A percentile compares a stretch with the other conserved stretches of the same genome.
Conservation (phyloP, 2,888 invertebrate genomes). For the Leptinotarsa peninsularis region DNA sequence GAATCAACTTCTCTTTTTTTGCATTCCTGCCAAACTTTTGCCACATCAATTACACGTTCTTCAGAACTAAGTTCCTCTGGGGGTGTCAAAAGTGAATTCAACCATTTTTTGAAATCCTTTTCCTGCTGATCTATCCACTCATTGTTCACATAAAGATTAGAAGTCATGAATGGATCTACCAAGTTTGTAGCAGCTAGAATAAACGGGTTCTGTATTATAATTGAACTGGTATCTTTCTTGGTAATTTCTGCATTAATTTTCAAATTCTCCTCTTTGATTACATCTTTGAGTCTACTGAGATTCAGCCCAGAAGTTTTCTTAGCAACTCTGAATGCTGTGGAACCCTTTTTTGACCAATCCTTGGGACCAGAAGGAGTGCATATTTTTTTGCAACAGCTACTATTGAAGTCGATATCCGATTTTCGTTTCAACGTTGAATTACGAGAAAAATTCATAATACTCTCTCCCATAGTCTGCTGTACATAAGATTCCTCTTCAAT, state of each 20-base stretch:
- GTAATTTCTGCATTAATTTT: conserved; percentile 26
- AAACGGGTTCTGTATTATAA: conserved; percentile 55
- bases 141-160: conserved; percentile 76
- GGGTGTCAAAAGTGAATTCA: conserved; percentile 81
- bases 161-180: conserved; percentile 64
- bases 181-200: conserved; percentile 52
- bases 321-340: conserved; percentile 44
- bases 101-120: conserved; percentile 80
- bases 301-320: conserved; percentile 50
- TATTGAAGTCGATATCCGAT: conserved; percentile 41
- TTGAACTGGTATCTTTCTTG: conserved; percentile 44
- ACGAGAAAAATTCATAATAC: neutral
- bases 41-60: conserved; percentile 75
- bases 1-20: conserved; percentile 73
- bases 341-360: conserved; percentile 51
- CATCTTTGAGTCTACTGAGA: conserved; percentile 38
- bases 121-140: conserved; percentile 78
- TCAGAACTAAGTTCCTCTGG: conserved; percentile 78
- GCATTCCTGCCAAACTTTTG: conserved; percentile 81
- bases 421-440: conserved; percentile 36
- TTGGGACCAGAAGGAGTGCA: conserved; percentile 36
- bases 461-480: conserved; percentile 46
- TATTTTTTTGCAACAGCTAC: conserved; percentile 50
- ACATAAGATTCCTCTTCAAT: conserved; percentile 67
- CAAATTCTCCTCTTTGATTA: conserved; percentile 15